A percentile compares a stretch with the other conserved stretches of the same genome.
phyloP scores from a whole-genome alignment of 2,797 vertebrate species.

The Brachyrhaphis roseni region DNA sequence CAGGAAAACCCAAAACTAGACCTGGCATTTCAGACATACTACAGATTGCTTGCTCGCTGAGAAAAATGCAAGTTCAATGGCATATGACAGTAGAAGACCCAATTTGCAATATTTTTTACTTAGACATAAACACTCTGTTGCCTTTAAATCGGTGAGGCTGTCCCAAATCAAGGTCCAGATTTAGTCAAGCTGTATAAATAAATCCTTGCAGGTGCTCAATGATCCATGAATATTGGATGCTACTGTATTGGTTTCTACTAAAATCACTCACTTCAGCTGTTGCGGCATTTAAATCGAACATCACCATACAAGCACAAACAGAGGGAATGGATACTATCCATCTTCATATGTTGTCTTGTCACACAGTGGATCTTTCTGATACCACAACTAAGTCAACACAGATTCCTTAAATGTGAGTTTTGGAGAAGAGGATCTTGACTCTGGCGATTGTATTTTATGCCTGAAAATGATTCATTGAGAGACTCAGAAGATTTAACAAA shows the following conservation, averaged over 20 bases:
- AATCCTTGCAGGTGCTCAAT: conserved; percentile 16
- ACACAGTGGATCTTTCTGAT: not conserved
- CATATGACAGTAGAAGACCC: conserved; percentile 21
- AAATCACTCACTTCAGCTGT: conserved; percentile 10
- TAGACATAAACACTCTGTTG: conserved; percentile 17
- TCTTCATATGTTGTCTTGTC: conserved; percentile 1
- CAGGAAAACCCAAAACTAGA: conserved; percentile 38
- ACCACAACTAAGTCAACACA: not conserved
- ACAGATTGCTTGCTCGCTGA: conserved; percentile 27
- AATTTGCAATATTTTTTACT: conserved; percentile 41
- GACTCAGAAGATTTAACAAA: not conserved
- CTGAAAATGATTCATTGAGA: not conserved
- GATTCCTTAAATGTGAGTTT: not conserved
- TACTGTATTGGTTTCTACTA: conserved; percentile 14
- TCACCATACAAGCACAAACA: not conserved
- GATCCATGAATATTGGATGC: conserved; percentile 30
- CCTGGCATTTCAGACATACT: conserved; percentile 18
- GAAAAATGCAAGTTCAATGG: conserved; percentile 29
- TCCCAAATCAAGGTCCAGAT: conserved; percentile 53
- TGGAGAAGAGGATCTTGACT: not conserved
- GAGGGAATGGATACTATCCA: not conserved
- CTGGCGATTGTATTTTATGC: not conserved
- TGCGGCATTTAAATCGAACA: conserved; percentile 17
- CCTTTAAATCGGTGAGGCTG: conserved; percentile 23
- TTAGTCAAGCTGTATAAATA: conserved; percentile 7